These are phyloP conservation scores for Gambusia holbrooki DNA, from an alignment of 2,113 vertebrate species.

Conservation along the genomic window DNA sequence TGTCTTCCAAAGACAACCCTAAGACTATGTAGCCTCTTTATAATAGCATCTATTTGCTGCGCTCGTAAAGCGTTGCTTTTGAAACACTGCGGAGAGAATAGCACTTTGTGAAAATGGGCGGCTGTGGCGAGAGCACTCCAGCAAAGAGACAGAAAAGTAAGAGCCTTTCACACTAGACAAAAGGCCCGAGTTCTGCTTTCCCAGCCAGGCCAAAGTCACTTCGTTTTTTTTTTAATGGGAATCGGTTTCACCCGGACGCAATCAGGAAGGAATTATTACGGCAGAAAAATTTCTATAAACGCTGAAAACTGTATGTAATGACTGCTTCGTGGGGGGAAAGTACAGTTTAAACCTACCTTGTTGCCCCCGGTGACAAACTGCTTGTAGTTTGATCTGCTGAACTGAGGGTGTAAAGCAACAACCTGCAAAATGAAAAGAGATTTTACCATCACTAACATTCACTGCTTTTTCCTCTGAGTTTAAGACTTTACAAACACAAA, in stretches of 20 bases:
- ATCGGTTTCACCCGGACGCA: slow-evolving; percentile 48
- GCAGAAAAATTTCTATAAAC: slow-evolving; percentile 27
- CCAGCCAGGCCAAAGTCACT: slow-evolving; percentile 35
- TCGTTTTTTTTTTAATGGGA: slow-evolving; percentile 22
- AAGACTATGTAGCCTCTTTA: slow-evolving; percentile 65
- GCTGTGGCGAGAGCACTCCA: slow-evolving; percentile 75
- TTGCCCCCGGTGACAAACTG: slow-evolving; percentile 98
- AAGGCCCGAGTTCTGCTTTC: slow-evolving; percentile 39
- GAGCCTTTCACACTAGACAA: slow-evolving; percentile 74
- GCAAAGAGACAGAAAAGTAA: slow-evolving; percentile 72
- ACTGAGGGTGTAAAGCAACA: slow-evolving; percentile 93
- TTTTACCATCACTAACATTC: background rate
- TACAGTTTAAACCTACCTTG: slow-evolving; percentile 84
- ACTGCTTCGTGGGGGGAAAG: slow-evolving; percentile 15
- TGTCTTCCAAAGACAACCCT: slow-evolving; percentile 46
- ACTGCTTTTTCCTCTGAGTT: background rate
- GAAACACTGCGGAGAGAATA: slow-evolving; percentile 74
- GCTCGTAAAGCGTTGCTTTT: slow-evolving; percentile 75
- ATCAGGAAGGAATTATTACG: slow-evolving; percentile 48
- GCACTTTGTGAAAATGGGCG: slow-evolving; percentile 83
- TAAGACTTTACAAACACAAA: background rate
- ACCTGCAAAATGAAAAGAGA: slow-evolving; percentile 65
- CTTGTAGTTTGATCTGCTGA: slow-evolving; percentile 92
- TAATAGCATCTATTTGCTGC: slow-evolving; percentile 81
- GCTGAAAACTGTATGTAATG: slow-evolving; percentile 29